Evolutionary conservation across 2,888 invertebrate genomes (phyloP).

Genomic region (Cephus sareptanus): DNA sequence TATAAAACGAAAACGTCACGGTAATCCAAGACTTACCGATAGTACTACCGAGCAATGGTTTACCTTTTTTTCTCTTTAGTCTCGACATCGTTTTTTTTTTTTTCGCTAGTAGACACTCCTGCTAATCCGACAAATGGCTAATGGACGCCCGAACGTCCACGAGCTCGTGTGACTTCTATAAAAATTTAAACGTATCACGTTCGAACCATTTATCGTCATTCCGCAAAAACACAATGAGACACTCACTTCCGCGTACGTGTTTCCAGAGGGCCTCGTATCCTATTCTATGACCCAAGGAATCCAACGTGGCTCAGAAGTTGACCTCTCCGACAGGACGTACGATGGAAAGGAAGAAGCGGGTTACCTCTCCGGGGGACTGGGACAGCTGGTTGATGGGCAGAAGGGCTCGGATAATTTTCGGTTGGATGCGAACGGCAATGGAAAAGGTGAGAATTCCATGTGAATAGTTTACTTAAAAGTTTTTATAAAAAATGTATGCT

Average conservation of each 20-base stretch:
- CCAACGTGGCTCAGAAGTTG: conserved; percentile 77
- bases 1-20: neutral
- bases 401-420: conserved; percentile 81
- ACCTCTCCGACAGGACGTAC: conserved; percentile 82
- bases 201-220: neutral
- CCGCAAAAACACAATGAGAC: neutral
- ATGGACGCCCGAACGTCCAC: neutral
- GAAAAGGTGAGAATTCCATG: conserved; percentile 70
- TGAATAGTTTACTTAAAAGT: neutral
- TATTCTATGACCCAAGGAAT: conserved; percentile 84
- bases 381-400: conserved; percentile 82
- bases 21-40: neutral
- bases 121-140: neutral
- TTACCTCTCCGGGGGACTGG: conserved; percentile 77
- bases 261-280: conserved; percentile 80
- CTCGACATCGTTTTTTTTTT: neutral
- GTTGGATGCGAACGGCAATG: conserved; percentile 73
- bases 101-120: neutral
- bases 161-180: neutral
- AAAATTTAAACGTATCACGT: neutral
- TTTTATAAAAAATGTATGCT: neutral
- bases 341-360: conserved; percentile 77
- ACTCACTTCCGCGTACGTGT: conserved; percentile 3
- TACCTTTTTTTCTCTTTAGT: neutral
- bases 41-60: neutral